Percentiles rank a stretch among this genome's conserved stretches.
Conservation (phyloP, 2,113 vertebrate genomes). For the Indicator maculatus region DNA sequence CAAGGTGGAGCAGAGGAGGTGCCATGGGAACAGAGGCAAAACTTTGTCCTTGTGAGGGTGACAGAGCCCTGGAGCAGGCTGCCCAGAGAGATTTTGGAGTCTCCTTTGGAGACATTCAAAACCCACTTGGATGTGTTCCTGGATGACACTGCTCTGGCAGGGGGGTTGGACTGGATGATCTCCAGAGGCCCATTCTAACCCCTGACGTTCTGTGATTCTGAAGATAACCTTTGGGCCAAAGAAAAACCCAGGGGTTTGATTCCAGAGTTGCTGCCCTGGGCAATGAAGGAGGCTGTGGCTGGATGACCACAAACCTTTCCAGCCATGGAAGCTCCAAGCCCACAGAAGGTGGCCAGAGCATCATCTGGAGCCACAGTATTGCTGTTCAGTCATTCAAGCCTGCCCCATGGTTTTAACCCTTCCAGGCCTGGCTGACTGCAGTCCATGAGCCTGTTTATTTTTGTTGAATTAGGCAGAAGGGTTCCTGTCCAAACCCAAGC, state of each 20-base stretch:
- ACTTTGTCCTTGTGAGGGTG: too few species aligned
- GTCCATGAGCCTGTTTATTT: neutral
- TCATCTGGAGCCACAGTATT: neutral
- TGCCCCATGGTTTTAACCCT: neutral
- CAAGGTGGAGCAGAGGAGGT: too few species aligned
- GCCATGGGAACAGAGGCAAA: too few species aligned
- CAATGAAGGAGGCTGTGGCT: neutral
- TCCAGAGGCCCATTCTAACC: too few species aligned
- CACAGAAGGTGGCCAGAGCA: neutral
- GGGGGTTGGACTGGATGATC: too few species aligned
- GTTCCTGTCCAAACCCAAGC: slow-evolving; percentile 6
- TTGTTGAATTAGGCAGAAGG: neutral
- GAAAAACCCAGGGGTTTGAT: neutral
- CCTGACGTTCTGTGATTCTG: neutral
- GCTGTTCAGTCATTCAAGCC: neutral
- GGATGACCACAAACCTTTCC: neutral
- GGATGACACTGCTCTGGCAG: too few species aligned
- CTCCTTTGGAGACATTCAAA: too few species aligned
- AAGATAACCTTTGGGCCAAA: neutral
- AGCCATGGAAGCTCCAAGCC: neutral
- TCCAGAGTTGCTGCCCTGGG: neutral
- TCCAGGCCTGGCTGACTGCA: neutral
- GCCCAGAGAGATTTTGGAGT: too few species aligned
- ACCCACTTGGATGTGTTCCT: too few species aligned
- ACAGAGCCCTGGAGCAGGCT: too few species aligned